These are phyloP conservation scores for Australoheros scitulus DNA, from an alignment of 2,113 vertebrate genomes.

Conservation along the genomic window DNA sequence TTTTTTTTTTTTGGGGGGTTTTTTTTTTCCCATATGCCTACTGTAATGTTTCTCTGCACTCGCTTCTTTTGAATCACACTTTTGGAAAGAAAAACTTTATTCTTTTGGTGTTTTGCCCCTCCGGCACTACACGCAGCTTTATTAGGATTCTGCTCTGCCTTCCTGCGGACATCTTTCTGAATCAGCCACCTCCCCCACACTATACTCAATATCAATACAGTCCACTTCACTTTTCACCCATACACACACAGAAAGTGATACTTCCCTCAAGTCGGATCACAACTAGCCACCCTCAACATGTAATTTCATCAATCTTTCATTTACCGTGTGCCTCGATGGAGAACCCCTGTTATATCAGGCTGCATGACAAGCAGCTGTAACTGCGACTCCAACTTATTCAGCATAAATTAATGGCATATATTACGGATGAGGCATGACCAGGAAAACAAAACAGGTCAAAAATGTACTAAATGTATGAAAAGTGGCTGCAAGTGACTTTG, in stretches of 20 bases:
- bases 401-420: conserved; percentile 44
- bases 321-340: not conserved
- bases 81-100: conserved; percentile 31
- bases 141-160: conserved; percentile 68
- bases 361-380: not conserved
- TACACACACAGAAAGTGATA: conserved; percentile 29
- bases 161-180: conserved; percentile 57
- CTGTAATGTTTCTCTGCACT: conserved; percentile 8
- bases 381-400: conserved; percentile 4
- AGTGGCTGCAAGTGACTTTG: conserved; percentile 1
- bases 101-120: conserved; percentile 45
- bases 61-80: conserved; percentile 38
- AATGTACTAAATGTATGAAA: conserved; percentile 24
- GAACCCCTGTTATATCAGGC: conserved; percentile 21
- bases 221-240: conserved; percentile 16
- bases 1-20: not conserved
- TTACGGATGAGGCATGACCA: conserved; percentile 41
- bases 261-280: conserved; percentile 34
- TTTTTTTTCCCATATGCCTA: not conserved
- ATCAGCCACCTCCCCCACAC: conserved; percentile 51
- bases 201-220: conserved; percentile 34
- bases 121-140: conserved; percentile 63
- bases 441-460: not conserved
- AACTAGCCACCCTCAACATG: conserved; percentile 22
- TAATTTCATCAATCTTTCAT: conserved; percentile 51